Base-by-base conservation (phyloP, 2,797 vertebrate species). In the Cuniculus paca region DNA sequence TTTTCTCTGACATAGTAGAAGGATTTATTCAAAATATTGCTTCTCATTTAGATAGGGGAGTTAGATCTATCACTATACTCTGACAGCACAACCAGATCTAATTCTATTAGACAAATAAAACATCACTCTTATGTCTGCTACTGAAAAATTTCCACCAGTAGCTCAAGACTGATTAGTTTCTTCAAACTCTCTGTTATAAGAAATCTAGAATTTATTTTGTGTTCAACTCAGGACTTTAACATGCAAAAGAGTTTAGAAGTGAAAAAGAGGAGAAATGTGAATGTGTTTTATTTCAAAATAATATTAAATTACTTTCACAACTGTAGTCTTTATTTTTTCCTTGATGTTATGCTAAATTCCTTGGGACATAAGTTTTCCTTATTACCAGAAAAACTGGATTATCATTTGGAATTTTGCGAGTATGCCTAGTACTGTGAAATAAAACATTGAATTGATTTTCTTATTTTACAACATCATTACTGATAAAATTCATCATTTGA, bases 1-100 rank as follows among this genome's bases (percentile, higher is more conserved):
- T 95, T 90, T 83, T 91, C 70, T 92, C 17, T 95, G 88, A 86
- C 74, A 91, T 0, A 0, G 26, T 1, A 80, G 72, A 88, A 77
- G 61, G 85, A 92, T 65, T 95, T 93, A 94, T 96, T 95, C 42
- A 97, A 94, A 97, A 88, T 95, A 95, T 94, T 92, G 91, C 56
- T 54, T 95, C 78, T 94, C 95, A 72, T 95, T 96, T 94, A 88
- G 92, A 70, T 94, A 90, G 13, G 17, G 39, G 39, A 94, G 34
- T 94, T 92, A 86, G 54, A 95, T 92, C 68, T 88, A 90, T 95
- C 39, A 83, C 56, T 24, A 0, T 77, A 34, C 12, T 61, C 14
- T 12, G 26, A 92, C 68, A 54, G 34, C 52, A 94, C 39, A 50
- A 88, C 45, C 74, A 95, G 82, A 90, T 20, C 31, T 78, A 92